Percentiles rank a stretch among this genome's conserved stretches.
phyloP scores from a whole-genome alignment of 2,888 invertebrate species.

The Aporophyla nigra region DNA sequence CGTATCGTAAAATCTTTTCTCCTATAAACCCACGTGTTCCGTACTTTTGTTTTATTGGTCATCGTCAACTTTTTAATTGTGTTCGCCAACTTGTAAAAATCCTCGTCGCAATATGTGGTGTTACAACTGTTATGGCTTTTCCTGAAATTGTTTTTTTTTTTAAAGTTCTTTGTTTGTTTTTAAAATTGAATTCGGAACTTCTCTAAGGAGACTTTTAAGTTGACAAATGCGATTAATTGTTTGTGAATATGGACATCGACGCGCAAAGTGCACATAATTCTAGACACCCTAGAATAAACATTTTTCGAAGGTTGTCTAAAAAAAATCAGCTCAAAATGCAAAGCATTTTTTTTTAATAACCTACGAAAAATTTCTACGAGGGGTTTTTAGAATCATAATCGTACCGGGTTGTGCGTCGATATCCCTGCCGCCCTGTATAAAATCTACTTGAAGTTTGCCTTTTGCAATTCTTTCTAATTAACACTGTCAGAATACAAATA shows the following conservation, averaged over 20 bases:
- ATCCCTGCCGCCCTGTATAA: background rate
- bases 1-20: background rate
- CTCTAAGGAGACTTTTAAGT: conserved; percentile 43
- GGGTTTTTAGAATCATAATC: too few species aligned
- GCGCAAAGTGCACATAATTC: too few species aligned
- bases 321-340: too few species aligned
- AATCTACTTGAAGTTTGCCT: background rate
- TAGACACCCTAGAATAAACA: too few species aligned
- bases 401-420: too few species aligned
- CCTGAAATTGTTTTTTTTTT: conserved; percentile 46
- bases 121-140: conserved; percentile 68
- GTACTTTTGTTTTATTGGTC: conserved; percentile 67
- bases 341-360: too few species aligned
- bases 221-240: background rate
- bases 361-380: too few species aligned
- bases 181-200: conserved; percentile 48
- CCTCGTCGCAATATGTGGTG: conserved; percentile 68
- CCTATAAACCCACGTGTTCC: background rate
- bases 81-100: conserved; percentile 69
- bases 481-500: background rate
- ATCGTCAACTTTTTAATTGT: conserved; percentile 80
- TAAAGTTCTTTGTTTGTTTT: conserved; percentile 44
- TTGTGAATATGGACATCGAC: background rate
- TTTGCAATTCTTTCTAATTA: background rate
- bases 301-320: too few species aligned